Evolutionary conservation across 1,140 invertebrate genomes (phyloP), one percentile per base, ranked within the genome.

Genomic region (Lepidurus couesii): DNA sequence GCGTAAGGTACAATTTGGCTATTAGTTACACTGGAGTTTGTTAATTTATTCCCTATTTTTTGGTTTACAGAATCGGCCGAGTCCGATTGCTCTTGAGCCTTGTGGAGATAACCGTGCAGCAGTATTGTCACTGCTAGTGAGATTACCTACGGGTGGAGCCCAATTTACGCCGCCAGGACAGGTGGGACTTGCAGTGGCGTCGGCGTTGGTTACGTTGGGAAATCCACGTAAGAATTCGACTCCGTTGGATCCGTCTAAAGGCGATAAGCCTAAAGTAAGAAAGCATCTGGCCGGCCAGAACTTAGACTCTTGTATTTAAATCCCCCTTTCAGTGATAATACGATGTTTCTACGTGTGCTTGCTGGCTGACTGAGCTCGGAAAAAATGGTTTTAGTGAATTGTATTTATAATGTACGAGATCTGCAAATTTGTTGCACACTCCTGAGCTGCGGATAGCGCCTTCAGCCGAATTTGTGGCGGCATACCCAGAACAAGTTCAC

Each of bases 81-180:
- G 94, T 86, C 95, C 96, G 43, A 95, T 98, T 82, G 95, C 96
- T 26, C 86, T 98, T 80, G 96, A 98, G 85, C 95, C 96, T 75
- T 95, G 95, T 83, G 88, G 88, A 83, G 93, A 92, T 44, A 95
- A 95, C 83, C 90, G 93, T 84, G 95, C 96, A 47, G 96, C 96
- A 74, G 94, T 98, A 82, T 87, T 98, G 79, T 96, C 95, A 78
- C 89, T 98, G 81, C 88, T 98, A 85, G 92, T 98, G 83, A 91
- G 94, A 83, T 86, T 96, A 81, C 94, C 95, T 74, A 94, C 91
- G 74, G 92, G 92, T 82, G 90, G 90, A 65, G 90, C 91, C 81
- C 87, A 89, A 26, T 94, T 91, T 83, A 92, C 94, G 73, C 93
- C 94, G 26, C 89, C 90, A 81, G 94, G 95, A 26, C 93, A 95